These are phyloP conservation scores for Pluvialis apricaria DNA, from an alignment of 2,113 vertebrate species.

Conservation along the genomic window DNA sequence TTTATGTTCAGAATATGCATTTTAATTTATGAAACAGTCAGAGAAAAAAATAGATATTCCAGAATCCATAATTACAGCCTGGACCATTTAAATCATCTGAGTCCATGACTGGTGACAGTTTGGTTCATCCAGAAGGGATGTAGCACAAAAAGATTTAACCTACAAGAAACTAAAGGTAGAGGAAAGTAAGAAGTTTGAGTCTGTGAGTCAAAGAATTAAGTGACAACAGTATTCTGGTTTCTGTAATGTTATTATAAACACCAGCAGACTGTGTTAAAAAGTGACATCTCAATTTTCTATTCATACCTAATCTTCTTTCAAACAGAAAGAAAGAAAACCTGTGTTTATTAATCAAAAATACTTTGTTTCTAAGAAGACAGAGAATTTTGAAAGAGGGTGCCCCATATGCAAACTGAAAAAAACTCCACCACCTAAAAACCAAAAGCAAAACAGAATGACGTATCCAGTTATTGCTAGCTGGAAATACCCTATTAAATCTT, in stretches of 20 bases:
- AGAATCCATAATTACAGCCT: neutral
- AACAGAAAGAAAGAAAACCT: neutral
- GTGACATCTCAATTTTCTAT: neutral
- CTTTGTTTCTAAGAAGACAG: neutral
- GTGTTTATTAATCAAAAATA: neutral
- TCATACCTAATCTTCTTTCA: neutral
- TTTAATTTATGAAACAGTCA: neutral
- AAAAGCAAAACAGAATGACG: neutral
- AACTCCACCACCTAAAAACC: neutral
- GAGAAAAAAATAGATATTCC: neutral
- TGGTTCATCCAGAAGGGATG: neutral
- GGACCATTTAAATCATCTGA: neutral
- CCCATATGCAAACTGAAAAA: neutral
- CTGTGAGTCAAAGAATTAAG: neutral
- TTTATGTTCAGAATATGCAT: neutral
- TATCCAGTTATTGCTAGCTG: neutral
- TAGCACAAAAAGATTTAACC: neutral
- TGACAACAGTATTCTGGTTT: neutral
- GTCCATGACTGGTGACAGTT: neutral
- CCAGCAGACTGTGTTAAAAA: neutral
- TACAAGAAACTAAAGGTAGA: neutral
- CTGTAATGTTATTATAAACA: neutral
- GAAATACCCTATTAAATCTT: neutral
- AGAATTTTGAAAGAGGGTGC: neutral
- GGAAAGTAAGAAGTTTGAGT: neutral